These are phyloP conservation scores for Eupsilia transversa DNA, from an alignment of 2,888 invertebrate genomes.

Conservation along the genomic window DNA sequence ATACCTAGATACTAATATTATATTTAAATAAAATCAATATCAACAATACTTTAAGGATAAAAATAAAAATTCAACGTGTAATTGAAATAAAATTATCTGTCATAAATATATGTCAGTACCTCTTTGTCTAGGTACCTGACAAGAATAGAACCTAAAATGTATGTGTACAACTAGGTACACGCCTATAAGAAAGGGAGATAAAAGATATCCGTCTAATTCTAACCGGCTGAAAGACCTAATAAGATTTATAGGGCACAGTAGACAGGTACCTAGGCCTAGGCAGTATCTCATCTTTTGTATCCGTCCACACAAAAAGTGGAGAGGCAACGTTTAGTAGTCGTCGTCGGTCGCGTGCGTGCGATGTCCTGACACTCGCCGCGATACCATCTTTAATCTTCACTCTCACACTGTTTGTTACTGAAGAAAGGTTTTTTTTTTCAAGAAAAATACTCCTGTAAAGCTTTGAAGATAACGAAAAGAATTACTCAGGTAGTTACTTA, in stretches of 20 bases:
- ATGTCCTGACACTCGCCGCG: constrained; percentile 60
- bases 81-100: constrained; percentile 3
- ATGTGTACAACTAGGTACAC: constrained; percentile 7
- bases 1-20: background rate
- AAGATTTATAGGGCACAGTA: constrained; percentile 64
- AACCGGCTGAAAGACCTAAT: constrained; percentile 56
- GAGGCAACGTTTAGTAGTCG: constrained; percentile 49
- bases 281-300: constrained; percentile 71
- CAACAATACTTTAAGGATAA: background rate
- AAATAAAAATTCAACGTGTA: no score
- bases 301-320: constrained; percentile 64
- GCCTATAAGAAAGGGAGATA: constrained; percentile 46
- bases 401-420: constrained; percentile 64
- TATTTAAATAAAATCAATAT: background rate
- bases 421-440: constrained; percentile 41
- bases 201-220: constrained; percentile 53
- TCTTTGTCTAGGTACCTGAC: constrained; percentile 1
- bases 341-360: constrained; percentile 71
- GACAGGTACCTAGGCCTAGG: constrained; percentile 59
- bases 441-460: constrained; percentile 36
- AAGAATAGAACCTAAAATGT: constrained; percentile 28
- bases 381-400: constrained; percentile 77
- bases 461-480: constrained; percentile 41
- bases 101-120: background rate
- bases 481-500: constrained; percentile 23